phyloP scores from a whole-genome alignment of 37 sponge, comb jelly and placozoan genomes.

The Theonella swinhoei region DNA sequence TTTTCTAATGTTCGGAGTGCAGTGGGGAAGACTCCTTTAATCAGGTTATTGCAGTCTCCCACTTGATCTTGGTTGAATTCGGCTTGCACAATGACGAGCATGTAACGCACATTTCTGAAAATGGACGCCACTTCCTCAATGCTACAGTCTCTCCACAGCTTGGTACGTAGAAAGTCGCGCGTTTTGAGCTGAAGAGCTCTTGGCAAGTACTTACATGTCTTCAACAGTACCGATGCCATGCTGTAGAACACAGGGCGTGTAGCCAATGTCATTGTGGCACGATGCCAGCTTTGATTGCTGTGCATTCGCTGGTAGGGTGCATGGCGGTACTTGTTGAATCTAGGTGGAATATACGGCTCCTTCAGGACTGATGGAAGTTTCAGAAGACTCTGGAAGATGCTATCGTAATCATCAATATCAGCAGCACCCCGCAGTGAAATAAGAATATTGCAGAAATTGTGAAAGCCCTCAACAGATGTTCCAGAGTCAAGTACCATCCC shows the following conservation, averaged over 20 bases:
- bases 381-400: constrained; percentile 1
- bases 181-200: neutral
- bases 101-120: neutral
- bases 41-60: neutral
- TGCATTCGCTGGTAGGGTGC: neutral
- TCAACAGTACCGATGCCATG: neutral
- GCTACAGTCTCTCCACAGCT: neutral
- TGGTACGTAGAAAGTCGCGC: neutral
- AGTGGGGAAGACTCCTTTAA: neutral
- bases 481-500: neutral
- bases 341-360: neutral
- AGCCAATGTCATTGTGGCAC: neutral
- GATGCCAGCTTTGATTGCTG: neutral
- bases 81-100: neutral
- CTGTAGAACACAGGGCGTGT: neutral
- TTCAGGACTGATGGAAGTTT: neutral
- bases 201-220: neutral
- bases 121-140: neutral
- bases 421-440: neutral
- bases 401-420: neutral
- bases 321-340: neutral
- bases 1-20: neutral
- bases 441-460: neutral
- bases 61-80: neutral
- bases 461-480: neutral